Conservation (phyloP, 2,113 vertebrate species). For the Miniopterus natalensis region DNA sequence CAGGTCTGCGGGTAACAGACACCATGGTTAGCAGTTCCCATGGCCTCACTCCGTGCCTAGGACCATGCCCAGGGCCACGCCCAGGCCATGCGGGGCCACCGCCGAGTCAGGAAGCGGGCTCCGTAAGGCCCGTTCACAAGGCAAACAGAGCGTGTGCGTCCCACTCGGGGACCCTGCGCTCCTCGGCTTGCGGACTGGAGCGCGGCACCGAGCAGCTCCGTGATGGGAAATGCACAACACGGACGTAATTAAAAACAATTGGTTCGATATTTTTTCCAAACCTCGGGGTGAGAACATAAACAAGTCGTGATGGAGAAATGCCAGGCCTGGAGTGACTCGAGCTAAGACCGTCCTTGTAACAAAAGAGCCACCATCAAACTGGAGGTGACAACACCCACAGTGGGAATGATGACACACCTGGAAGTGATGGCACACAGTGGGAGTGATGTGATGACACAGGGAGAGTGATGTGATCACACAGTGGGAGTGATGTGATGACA, state of each 20-base stretch:
- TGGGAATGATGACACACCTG: fast-evolving
- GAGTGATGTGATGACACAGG: no score
- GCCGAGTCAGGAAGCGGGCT: background rate
- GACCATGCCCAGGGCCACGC: background rate
- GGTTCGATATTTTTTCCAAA: constrained; percentile 39
- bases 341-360: fast-evolving
- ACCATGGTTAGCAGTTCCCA: fast-evolving
- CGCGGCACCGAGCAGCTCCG: background rate
- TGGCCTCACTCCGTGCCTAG: fast-evolving
- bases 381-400: fast-evolving
- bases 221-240: background rate
- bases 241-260: constrained; percentile 62
- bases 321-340: background rate
- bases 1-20: background rate
- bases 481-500: fast-evolving
- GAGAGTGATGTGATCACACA: no score
- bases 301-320: background rate
- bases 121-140: background rate
- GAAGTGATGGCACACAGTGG: fast-evolving
- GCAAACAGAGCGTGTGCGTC: background rate
- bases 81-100: background rate
- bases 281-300: constrained; percentile 18
- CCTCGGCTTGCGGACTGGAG: no score
- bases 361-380: fast-evolving
- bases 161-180: no score